Evolutionary conservation across 2,888 invertebrate genomes (phyloP).

Genomic region (Eudemis profundana): DNA sequence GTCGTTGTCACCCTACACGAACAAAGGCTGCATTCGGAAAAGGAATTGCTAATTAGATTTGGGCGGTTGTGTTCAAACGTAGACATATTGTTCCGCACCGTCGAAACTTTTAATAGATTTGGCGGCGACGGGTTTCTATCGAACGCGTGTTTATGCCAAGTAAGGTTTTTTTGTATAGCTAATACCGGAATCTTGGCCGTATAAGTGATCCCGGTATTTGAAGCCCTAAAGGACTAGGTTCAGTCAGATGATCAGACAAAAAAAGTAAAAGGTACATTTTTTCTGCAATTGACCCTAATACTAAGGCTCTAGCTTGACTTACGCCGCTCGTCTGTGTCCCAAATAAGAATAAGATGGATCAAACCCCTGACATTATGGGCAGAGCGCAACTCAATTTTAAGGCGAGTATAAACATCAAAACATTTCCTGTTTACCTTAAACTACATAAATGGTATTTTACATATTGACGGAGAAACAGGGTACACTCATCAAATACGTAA

Average conservation of each 20-base stretch:
- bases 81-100: constrained; percentile 31
- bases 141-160: neutral
- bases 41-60: constrained; percentile 45
- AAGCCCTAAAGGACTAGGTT: too few species aligned
- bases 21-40: constrained; percentile 45
- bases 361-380: neutral
- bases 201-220: too few species aligned
- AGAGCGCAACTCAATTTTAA: constrained; percentile 10
- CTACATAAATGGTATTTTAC: constrained; percentile 33
- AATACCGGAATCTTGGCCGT: too few species aligned
- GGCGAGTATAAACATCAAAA: constrained; percentile 23
- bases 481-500: constrained; percentile 43
- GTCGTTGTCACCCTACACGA: constrained; percentile 46
- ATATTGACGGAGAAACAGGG: constrained; percentile 29
- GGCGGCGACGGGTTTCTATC: constrained; percentile 1
- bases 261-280: too few species aligned
- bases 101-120: constrained; percentile 32
- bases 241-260: too few species aligned
- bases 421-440: constrained; percentile 26
- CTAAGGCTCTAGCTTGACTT: neutral
- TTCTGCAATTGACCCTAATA: too few species aligned
- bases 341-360: constrained; percentile 35
- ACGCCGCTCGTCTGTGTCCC: neutral
- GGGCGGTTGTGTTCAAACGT: constrained; percentile 33
- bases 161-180: too few species aligned